phyloP scores from a whole-genome alignment of 1,140 invertebrate species.

The Polypedilum vanderplanki region DNA sequence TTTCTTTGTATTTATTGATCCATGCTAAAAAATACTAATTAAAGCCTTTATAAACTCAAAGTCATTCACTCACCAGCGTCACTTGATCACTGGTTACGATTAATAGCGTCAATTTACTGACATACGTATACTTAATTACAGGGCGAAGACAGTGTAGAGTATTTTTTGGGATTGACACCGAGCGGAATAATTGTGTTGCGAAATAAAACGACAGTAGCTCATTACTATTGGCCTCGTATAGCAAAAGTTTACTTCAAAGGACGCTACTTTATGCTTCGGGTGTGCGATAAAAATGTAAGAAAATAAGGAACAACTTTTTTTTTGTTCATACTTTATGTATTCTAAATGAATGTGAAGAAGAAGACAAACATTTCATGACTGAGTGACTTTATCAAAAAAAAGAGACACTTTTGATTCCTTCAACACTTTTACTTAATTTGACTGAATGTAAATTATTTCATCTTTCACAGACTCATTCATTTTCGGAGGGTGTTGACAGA shows the following conservation, averaged over 20 bases:
- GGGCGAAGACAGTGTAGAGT: slow-evolving; percentile 96
- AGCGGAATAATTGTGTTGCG: slow-evolving; percentile 94
- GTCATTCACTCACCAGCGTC: not conserved
- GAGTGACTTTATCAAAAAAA: not conserved
- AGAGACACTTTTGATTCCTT: not conserved
- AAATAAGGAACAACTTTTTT: no score
- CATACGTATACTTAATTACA: slow-evolving; percentile 45
- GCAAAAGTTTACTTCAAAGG: slow-evolving; percentile 94
- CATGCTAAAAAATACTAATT: not conserved
- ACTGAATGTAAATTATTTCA: not conserved
- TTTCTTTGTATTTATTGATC: not conserved
- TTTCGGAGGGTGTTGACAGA: slow-evolving; percentile 21
- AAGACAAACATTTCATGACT: not conserved
- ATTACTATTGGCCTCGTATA: slow-evolving; percentile 98
- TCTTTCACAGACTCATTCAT: not conserved
- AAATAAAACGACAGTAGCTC: slow-evolving; percentile 93
- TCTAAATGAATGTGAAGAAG: no score
- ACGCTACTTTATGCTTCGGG: slow-evolving; percentile 91
- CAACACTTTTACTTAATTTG: not conserved
- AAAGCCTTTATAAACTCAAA: not conserved
- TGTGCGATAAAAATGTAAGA: slow-evolving; percentile 92
- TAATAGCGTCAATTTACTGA: slow-evolving; percentile 15
- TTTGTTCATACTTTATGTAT: not conserved
- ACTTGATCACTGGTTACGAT: slow-evolving; percentile 11
- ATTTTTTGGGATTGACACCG: slow-evolving; percentile 93